phyloP scores from a whole-genome alignment of 2,888 invertebrate species.

The Tuberolachnus salignus region DNA sequence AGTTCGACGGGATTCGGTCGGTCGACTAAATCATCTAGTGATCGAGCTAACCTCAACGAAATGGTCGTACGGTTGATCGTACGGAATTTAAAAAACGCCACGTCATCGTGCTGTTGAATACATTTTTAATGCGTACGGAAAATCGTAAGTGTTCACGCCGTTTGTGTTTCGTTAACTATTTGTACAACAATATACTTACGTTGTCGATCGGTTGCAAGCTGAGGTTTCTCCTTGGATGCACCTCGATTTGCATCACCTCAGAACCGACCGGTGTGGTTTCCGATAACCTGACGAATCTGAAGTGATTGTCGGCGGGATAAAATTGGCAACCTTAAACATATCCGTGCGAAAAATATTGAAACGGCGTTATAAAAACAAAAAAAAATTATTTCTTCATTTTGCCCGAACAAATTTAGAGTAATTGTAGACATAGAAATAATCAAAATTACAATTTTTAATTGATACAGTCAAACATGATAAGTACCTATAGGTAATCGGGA shows the following conservation, averaged over 20 bases:
- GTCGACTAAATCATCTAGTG: slow-evolving; percentile 81
- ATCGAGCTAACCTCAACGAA: slow-evolving; percentile 76
- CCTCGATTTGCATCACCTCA: slow-evolving; percentile 79
- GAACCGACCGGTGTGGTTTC: slow-evolving; percentile 80
- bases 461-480: too few species aligned
- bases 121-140: neutral
- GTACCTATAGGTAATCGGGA: too few species aligned
- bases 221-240: slow-evolving; percentile 80
- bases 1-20: slow-evolving; percentile 80
- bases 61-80: slow-evolving; percentile 80
- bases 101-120: slow-evolving; percentile 69
- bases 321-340: slow-evolving; percentile 76
- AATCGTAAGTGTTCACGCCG: neutral
- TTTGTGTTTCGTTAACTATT: neutral
- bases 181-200: slow-evolving; percentile 61
- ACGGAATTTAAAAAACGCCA: slow-evolving; percentile 73
- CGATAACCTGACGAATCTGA: slow-evolving; percentile 83
- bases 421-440: too few species aligned
- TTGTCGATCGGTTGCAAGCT: slow-evolving; percentile 75
- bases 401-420: too few species aligned
- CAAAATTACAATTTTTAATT: too few species aligned
- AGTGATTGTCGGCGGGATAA: slow-evolving; percentile 81
- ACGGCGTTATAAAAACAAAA: too few species aligned
- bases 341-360: too few species aligned
- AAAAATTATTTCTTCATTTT: too few species aligned